Evolutionary conservation across 1,140 invertebrate species (phyloP).

Genomic region (Diorhabda sublineata): DNA sequence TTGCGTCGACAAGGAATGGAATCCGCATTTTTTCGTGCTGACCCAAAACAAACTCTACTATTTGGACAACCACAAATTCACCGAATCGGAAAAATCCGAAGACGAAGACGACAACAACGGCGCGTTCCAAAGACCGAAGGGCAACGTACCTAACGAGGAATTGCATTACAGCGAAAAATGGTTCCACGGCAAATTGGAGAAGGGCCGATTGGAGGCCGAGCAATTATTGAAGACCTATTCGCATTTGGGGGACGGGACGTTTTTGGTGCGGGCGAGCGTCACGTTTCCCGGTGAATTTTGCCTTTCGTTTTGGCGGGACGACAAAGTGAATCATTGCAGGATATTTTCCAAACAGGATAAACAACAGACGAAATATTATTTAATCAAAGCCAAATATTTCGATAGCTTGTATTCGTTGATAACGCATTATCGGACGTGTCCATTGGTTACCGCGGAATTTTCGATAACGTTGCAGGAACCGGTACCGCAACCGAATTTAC

Average conservation of each 20-base stretch:
- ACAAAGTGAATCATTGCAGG: conserved; percentile 87
- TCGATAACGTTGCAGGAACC: conserved; percentile 82
- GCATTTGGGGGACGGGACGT: conserved; percentile 86
- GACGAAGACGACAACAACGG: conserved; percentile 48
- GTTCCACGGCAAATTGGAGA: conserved; percentile 87
- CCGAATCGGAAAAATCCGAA: conserved; percentile 46
- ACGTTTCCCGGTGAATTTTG: conserved; percentile 96
- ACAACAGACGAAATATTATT: conserved; percentile 84
- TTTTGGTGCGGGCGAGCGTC: conserved; percentile 90
- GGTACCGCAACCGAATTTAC: conserved; percentile 91
- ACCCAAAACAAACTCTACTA: conserved; percentile 86
- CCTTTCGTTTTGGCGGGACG: conserved; percentile 89
- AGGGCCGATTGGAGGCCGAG: conserved; percentile 68
- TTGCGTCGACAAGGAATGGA: conserved; percentile 84
- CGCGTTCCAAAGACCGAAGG: conserved; percentile 37
- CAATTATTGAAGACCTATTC: conserved; percentile 70
- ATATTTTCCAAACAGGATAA: conserved; percentile 87
- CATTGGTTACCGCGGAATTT: conserved; percentile 84
- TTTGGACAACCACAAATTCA: conserved; percentile 50
- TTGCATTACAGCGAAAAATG: conserved; percentile 93
- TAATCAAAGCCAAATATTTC: conserved; percentile 85
- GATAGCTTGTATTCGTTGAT: conserved; percentile 92
- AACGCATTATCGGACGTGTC: conserved; percentile 81
- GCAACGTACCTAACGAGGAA: conserved; percentile 68
- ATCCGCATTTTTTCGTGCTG: conserved; percentile 93